Evolutionary conservation across 1,140 invertebrate genomes (phyloP), one percentile per base, ranked within the genome.

Genomic region (Heterodera carotae): DNA sequence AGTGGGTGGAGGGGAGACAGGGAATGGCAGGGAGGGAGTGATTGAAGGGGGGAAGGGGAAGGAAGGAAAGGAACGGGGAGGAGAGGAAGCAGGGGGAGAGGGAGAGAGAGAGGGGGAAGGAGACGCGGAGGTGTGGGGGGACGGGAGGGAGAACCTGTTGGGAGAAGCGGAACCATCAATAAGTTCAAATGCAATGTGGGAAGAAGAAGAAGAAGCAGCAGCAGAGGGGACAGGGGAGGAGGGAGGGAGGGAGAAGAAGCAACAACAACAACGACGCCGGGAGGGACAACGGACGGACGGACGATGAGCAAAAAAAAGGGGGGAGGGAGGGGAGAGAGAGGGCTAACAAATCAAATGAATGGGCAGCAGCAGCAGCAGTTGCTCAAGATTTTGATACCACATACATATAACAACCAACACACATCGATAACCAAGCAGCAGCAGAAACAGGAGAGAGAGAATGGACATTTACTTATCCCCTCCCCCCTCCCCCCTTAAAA

Each of bases 291-390:
- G 62, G 12, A 67, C 31, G n/a, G 8, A 31, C 31, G 64, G 39
- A 70, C 66, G 22, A 12, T 68, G 48, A 18, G 12, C 1, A n/a
- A n/a, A n/a, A n/a, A n/a, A n/a, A n/a, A n/a, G n/a, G n/a, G 39
- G 39, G 6, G 39, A 12, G 39, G 39, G 39, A 12, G 39, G 39
- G 48, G 48, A 22, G 18, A 53, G 12, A 53, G 22, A 18, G 1
- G 69, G 66, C 27, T 70, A 66, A 66, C 36, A 22, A 43, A 67
- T 43, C 7, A 67, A 34, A 75, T 53, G 48, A 53, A n/a, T n/a
- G n/a, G n/a, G n/a, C n/a, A n/a, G 48, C 48, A 53, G 39, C 39
- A 43, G 39, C 39, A 53, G 48, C 48, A 53, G 48, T 53, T 53
- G 48, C 48, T 53, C 48, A 53, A 53, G 48, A 53, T 4, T 53